Evolutionary conservation across 2,797 vertebrate species (phyloP), one percentile per base, ranked within the genome.

Genomic region (Molothrus ater): DNA sequence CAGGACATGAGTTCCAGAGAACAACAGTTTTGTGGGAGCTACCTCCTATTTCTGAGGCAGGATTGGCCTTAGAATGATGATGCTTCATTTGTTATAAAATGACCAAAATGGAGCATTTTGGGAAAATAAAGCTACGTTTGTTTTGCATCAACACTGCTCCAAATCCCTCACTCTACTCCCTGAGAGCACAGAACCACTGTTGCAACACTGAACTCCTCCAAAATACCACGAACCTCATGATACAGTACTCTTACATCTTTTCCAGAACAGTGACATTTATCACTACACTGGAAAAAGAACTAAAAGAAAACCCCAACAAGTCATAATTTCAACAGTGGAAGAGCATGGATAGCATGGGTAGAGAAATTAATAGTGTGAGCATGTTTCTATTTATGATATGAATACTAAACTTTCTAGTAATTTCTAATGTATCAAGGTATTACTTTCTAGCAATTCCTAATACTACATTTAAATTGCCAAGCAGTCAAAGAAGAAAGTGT

Each of bases 291-390:
- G 26, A 45, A 11, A 75, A 91, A 65, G 15, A 75, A 59, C 5
- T 22, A 8, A 64, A 71, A 43, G 26, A 45, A 63, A 66, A 19
- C 11, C 13, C 7, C 36, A 73, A 21, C 6, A 61, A 66, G 29
- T 34, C 11, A 47, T 50, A 5, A 34, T 64, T 80, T 74, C 40
- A 73, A 17, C 19, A 59, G 36, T 24, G 13, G 32, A 54, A 78
- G 43, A 72, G 80, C 14, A 61, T 0, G 1, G 40, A 22, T 21
- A 59, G 8, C 32, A 69, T 1, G 0, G 14, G 43, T 40, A 51
- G 17, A 72, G 22, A 81, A 68, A 57, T 28, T 7, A 13, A 8
- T 11, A 64, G 7, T 20, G 13, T 16, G 38, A 76, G 17, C 8
- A 38, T 34, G 2, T 14, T 71, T 45, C 45, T 47, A n/a, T n/a